Evolutionary conservation across 2,888 invertebrate genomes (phyloP).

Genomic region (Hirtodrosophila confusa): DNA sequence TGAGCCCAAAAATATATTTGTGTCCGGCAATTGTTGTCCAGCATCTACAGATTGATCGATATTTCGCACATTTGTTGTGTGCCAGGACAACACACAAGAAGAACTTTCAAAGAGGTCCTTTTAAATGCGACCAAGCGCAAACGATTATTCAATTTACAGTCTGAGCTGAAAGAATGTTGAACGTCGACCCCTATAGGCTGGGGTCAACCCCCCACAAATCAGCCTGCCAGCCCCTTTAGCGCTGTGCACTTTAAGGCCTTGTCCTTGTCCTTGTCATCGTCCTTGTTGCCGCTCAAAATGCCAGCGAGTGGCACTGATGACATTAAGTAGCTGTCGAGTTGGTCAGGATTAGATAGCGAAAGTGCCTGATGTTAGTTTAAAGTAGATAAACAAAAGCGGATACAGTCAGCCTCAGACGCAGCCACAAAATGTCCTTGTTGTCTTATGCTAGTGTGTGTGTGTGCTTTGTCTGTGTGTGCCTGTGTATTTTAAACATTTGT

Average conservation of each 20-base stretch:
- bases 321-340: slow-evolving; percentile 79
- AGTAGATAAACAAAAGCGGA: slow-evolving; percentile 78
- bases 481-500: slow-evolving; percentile 41
- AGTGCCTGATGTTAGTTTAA: slow-evolving; percentile 80
- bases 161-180: slow-evolving; percentile 42
- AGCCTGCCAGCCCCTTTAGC: slow-evolving; percentile 24
- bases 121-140: slow-evolving; percentile 71
- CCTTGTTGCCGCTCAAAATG: slow-evolving; percentile 62
- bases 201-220: slow-evolving; percentile 39
- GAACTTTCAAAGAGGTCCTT: slow-evolving; percentile 71
- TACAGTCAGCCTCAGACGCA: slow-evolving; percentile 27
- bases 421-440: slow-evolving; percentile 14
- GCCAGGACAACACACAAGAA: slow-evolving; percentile 46
- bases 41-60: slow-evolving; percentile 59
- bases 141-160: slow-evolving; percentile 77
- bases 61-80: slow-evolving; percentile 45
- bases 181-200: slow-evolving; percentile 30
- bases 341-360: slow-evolving; percentile 76
- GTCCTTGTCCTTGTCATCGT: slow-evolving; percentile 44
- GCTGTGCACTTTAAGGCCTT: slow-evolving; percentile 56
- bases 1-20: slow-evolving; percentile 38
- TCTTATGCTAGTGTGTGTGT: slow-evolving; percentile 11
- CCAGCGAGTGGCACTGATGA: slow-evolving; percentile 76
- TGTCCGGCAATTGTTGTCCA: slow-evolving; percentile 27
- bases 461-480: slow-evolving; percentile 17